A percentile compares a stretch with the other conserved stretches of the same genome.
Evolutionary conservation across 2,888 invertebrate species (phyloP).

Genomic region (Caprella mutica): DNA sequence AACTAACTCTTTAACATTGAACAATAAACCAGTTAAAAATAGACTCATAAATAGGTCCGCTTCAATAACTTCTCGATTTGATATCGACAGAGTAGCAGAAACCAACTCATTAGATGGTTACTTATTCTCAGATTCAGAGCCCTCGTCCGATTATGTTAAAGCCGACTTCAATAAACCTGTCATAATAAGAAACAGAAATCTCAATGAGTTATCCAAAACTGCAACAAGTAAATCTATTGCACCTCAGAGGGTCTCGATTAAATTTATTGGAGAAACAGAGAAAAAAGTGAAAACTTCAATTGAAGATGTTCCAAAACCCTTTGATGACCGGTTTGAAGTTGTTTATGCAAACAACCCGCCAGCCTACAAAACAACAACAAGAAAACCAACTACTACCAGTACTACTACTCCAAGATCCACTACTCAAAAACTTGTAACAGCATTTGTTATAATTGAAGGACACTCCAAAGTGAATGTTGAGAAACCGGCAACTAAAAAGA

Average conservation of each 20-base stretch:
- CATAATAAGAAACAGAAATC: not conserved
- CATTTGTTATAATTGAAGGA: constrained; percentile 7
- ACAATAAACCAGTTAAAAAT: too few species aligned
- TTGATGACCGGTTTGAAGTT: too few species aligned
- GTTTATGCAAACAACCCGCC: too few species aligned
- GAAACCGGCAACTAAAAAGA: not conserved
- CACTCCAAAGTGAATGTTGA: constrained; percentile 3
- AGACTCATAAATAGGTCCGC: too few species aligned
- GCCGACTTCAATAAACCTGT: not conserved
- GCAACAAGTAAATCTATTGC: not conserved
- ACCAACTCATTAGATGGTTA: constrained; percentile 32
- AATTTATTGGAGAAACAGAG: not conserved
- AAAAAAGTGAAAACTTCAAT: too few species aligned
- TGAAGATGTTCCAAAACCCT: too few species aligned
- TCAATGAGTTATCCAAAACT: too few species aligned
- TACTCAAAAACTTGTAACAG: not conserved
- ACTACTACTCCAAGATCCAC: not conserved
- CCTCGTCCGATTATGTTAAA: constrained; percentile 22
- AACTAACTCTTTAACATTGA: too few species aligned
- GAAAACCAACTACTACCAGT: too few species aligned
- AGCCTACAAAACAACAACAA: too few species aligned
- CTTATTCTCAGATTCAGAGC: constrained; percentile 28
- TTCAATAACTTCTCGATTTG: too few species aligned
- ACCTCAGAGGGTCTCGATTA: not conserved
- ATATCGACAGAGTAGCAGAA: constrained; percentile 29